Evolutionary conservation across 2,797 vertebrate species (phyloP), one percentile per base, ranked within the genome.

Genomic region (Nyctalus aviator): DNA sequence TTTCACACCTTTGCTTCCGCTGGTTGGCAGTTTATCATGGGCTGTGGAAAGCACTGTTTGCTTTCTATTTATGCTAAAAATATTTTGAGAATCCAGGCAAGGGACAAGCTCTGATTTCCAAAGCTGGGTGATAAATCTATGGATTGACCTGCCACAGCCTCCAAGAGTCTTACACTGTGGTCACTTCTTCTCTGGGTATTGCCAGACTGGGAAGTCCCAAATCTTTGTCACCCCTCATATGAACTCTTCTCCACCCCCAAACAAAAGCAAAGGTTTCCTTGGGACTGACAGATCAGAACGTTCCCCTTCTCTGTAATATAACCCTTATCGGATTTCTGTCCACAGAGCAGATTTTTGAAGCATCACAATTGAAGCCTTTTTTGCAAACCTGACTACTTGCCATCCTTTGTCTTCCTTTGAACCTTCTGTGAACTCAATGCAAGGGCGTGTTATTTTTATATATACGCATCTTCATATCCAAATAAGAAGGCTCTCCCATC

Each of bases 291-390:
- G 62, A 35, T n/a, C 27, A 76, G 46, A 79, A 87, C 62, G 44
- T 35, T 50, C n/a, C 68, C 30, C 59, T 73, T 57, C 83, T 79
- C 27, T 66, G 35, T 69, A 86, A 91, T 1, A 86, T 3, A 84
- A 69, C 3, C 66, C 66, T 94, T 69, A 81, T 82, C 2, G 0
- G 72, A 82, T 93, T 91, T 93, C 90, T 91, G 86, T 71, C 79
- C 84, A 82, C 55, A 64, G 23, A 89, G 81, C 89, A 96, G 93
- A 89, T 77, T 94, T 46, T 88, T n/a, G 79, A 95, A 92, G 84
- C 91, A 89, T 23, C 32, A 92, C 48, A 91, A 91, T 1, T 8
- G 12, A 88, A 93, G 81, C 25, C 44, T 75, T 62, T 71, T 73
- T 41, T 73, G 27, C 25, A 90, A 44, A 84, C 37, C 8, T 92